phyloP scores from a whole-genome alignment of 2,888 invertebrate genomes.

The Trichogramma evanescens region DNA sequence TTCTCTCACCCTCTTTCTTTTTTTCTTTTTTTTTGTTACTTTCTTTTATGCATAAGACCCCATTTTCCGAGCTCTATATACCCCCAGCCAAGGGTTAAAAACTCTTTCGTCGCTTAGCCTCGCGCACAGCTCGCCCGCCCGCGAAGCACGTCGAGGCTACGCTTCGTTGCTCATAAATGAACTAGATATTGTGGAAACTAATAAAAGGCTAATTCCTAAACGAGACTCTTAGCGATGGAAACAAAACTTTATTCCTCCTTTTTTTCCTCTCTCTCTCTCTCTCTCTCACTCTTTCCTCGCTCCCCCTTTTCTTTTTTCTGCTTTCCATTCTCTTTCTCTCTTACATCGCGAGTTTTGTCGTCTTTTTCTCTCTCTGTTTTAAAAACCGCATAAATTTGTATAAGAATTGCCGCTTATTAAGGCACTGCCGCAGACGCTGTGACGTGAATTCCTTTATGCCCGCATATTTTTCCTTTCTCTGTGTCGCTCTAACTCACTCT shows the following conservation, averaged over 20 bases:
- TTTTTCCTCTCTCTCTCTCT: constrained; percentile 22
- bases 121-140: constrained; percentile 18
- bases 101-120: constrained; percentile 18
- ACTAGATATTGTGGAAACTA: constrained; percentile 24
- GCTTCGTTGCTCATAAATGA: constrained; percentile 7
- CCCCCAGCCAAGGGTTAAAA: constrained; percentile 7
- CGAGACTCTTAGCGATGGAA: constrained; percentile 19
- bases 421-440: too few relatives aligned
- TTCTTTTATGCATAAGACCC: constrained; percentile 2
- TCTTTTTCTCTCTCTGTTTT: too few relatives aligned
- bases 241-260: constrained; percentile 30
- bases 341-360: too few relatives aligned
- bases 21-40: constrained; percentile 25
- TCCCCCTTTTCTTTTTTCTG: neutral
- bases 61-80: constrained; percentile 20
- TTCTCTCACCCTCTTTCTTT: constrained; percentile 8
- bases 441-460: too few relatives aligned
- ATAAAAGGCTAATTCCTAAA: constrained; percentile 39
- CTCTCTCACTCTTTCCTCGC: neutral
- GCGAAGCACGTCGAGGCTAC: constrained; percentile 22
- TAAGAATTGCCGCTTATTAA: too few relatives aligned
- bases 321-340: too few relatives aligned
- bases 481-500: too few relatives aligned
- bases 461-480: too few relatives aligned
- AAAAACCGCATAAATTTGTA: too few relatives aligned